Base-by-base conservation (phyloP, 1,140 invertebrate species). In the Megalonaias nervosa region DNA sequence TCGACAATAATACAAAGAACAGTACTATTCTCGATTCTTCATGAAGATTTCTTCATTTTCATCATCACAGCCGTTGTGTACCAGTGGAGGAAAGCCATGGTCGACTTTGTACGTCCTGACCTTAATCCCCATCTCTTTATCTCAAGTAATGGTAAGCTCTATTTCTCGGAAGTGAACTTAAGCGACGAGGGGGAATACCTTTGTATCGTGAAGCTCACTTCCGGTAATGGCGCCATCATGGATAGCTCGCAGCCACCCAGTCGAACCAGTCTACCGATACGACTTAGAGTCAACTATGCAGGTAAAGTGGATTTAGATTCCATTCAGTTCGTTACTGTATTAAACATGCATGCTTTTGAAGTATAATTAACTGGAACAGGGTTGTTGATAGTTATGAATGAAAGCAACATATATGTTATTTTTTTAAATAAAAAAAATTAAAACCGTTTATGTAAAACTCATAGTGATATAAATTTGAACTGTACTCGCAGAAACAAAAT, bases 71-170 rank as follows among this genome's bases (percentile, higher is more conserved):
- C 80, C n/a, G 74, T 88, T 16, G 75, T 55, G 1, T 86, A 84
- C 73, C 75, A 83, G 16, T 89, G 88, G 88, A 81, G 84, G 69
- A 74, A 77, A 16, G 62, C 66, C 11, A 80, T 61, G 13, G 31
- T 66, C 0, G 79, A 84, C 48, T 87, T 84, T 65, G 69, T 87
- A 23, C 74, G 84, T 2, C 83, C 85, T 16, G 85, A 86, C 56
- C 79, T 86, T 13, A 80, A 83, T 67, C 72, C 79, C 11, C 74
- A 87, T n/a, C 78, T 84, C 4, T 87, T 87, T 38, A 80, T 85
- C 58, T 87, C 86, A 2, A 74, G 71, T 19, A 86, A 87, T 69
- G 85, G 85, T 3, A 85, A 82, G 38, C 71, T 87, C 19, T 87
- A 87, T 70, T 86, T 87, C 73, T 85, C 85, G 16, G 84, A 85